These are phyloP conservation scores for Percopsis omiscomaycus DNA, from an alignment of 2,797 vertebrate species.

Conservation along the genomic window DNA sequence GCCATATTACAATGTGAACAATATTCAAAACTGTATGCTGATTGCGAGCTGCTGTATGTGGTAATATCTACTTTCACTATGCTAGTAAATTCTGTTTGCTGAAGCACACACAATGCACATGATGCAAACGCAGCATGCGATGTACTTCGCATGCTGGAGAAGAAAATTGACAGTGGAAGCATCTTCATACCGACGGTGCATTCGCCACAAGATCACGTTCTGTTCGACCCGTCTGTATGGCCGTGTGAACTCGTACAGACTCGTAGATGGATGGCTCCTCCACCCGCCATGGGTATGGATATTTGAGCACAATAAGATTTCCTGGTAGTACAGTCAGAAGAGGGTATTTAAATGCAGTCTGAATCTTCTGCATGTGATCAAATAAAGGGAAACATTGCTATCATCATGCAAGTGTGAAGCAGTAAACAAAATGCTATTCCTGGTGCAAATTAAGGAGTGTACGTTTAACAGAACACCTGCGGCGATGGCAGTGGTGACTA, in stretches of 20 bases:
- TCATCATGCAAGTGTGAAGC: no score
- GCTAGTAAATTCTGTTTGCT: not conserved
- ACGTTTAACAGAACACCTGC: no score
- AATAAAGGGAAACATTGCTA: not conserved
- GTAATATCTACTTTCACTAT: not conserved
- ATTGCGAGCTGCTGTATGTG: not conserved
- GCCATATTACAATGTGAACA: not conserved
- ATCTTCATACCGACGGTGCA: constrained; percentile 86
- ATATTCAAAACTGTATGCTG: not conserved
- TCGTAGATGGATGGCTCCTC: constrained; percentile 97
- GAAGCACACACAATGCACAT: not conserved
- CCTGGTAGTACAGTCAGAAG: constrained; percentile 69
- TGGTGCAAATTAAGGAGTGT: no score
- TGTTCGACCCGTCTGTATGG: constrained; percentile 88
- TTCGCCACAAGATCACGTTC: constrained; percentile 85
- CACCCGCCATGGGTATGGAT: constrained; percentile 88
- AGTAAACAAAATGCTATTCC: no score
- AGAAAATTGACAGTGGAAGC: not conserved
- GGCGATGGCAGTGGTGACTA: no score
- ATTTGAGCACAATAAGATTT: constrained; percentile 87
- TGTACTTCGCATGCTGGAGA: no score
- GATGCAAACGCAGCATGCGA: not conserved
- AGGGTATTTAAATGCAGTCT: not conserved
- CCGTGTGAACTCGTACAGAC: constrained; percentile 92
- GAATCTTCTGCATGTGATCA: not conserved